Evolutionary conservation across 53 echinoderm and acorn worm genomes (phyloP), one percentile per base, ranked within the genome.

Genomic region (Astropecten irregularis): DNA sequence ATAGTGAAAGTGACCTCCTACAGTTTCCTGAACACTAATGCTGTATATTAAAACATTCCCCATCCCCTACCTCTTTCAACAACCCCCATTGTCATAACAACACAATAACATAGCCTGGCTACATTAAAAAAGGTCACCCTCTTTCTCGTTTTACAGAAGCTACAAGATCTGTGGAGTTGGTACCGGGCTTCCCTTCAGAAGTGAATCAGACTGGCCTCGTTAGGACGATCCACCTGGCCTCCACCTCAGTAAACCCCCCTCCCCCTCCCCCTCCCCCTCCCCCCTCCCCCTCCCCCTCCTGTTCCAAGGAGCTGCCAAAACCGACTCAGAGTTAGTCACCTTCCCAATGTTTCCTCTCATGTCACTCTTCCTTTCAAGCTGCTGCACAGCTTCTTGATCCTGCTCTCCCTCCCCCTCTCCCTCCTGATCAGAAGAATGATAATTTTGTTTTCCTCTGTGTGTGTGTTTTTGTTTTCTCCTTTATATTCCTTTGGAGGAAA

Each of bases 111-210:
- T n/a, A n/a, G n/a, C n/a, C n/a, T n/a, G n/a, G n/a, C n/a, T n/a
- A n/a, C n/a, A n/a, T n/a, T n/a, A n/a, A n/a, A n/a, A n/a, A n/a
- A n/a, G n/a, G n/a, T n/a, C n/a, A n/a, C n/a, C n/a, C n/a, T n/a
- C n/a, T n/a, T 37, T 19, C 50, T 49, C 64, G 14, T 26, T 58
- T 32, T 29, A 0, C 73, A 88, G 88, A 88, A 88, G 60, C 71
- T 88, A 22, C 71, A 82, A 38, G 88, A 88, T 52, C 82, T 88
- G 10, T 82, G 82, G 88, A 53, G 71, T 8, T 88, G 88, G 88
- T 82, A 71, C 52, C 49, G 72, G 30, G 63, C 71, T 49, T 73
- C 72, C 22, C 38, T 71, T 26, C 88, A 71, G 39, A 88, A 88
- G 63, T 88, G 88, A 88, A 77, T 46, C 79, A 61, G 55, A 27